Percentiles rank a stretch among this genome's conserved stretches.
Evolutionary conservation across 2,888 invertebrate genomes (phyloP).

Genomic region (Nezara viridula): DNA sequence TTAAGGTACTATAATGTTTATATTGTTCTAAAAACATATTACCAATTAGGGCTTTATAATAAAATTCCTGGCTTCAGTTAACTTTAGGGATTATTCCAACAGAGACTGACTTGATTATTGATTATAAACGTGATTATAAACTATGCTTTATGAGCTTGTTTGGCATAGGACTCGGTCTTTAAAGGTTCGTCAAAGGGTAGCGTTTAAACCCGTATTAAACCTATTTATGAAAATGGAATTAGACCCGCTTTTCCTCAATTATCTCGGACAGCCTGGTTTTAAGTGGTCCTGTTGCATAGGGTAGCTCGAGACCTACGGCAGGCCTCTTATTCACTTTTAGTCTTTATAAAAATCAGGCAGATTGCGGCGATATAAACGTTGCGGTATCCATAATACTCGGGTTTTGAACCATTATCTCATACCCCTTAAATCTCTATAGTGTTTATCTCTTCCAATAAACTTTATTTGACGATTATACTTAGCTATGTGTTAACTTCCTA

Average conservation of each 20-base stretch:
- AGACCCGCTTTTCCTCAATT: conserved; percentile 35
- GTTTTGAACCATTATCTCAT: too few species aligned
- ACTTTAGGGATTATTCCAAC: not conserved
- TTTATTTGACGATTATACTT: too few species aligned
- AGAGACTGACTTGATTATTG: not conserved
- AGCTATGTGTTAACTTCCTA: too few species aligned
- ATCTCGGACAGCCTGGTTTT: not conserved
- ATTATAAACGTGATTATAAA: too few species aligned
- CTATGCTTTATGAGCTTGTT: not conserved
- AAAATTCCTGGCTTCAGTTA: too few species aligned
- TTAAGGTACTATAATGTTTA: too few species aligned
- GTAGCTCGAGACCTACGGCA: not conserved
- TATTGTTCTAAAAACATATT: too few species aligned
- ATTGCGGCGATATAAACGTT: too few species aligned
- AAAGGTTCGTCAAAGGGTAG: conserved; percentile 35
- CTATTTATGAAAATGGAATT: conserved; percentile 52
- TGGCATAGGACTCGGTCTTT: not conserved
- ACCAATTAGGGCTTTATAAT: too few species aligned
- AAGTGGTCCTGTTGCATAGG: not conserved
- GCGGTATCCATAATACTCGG: too few species aligned
- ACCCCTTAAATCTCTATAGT: too few species aligned
- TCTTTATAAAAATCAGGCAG: not conserved
- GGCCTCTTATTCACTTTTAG: not conserved
- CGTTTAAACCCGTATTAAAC: conserved; percentile 45
- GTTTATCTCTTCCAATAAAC: too few species aligned